Percentiles rank a stretch among this genome's conserved stretches.
Conservation (phyloP, 1,140 invertebrate genomes). For the Drosophila pseudoananassae region DNA sequence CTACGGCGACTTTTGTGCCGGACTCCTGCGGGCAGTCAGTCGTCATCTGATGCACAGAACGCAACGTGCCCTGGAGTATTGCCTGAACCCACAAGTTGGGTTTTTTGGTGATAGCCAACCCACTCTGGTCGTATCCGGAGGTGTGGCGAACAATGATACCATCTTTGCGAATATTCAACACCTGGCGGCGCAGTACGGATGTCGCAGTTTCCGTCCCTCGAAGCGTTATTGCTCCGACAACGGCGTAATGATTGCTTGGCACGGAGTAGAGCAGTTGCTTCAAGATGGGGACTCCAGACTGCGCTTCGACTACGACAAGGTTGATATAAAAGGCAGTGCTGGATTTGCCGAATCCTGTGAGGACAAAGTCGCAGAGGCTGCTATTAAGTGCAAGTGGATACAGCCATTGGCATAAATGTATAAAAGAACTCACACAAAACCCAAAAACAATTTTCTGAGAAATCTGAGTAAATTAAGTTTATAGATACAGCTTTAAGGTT, state of each 20-base stretch:
- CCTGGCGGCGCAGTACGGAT: constrained; percentile 88
- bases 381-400: constrained; percentile 87
- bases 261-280: constrained; percentile 92
- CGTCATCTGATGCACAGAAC: constrained; percentile 92
- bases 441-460: neutral
- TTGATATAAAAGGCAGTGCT: constrained; percentile 84
- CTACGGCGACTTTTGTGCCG: constrained; percentile 94
- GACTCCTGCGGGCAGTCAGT: constrained; percentile 90
- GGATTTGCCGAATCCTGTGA: constrained; percentile 86
- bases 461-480: neutral
- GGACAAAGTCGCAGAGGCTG: constrained; percentile 85
- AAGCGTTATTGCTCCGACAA: constrained; percentile 97
- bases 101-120: constrained; percentile 85
- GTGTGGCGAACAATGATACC: constrained; percentile 96
- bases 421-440: neutral
- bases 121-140: constrained; percentile 94
- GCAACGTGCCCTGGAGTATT: constrained; percentile 92
- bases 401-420: constrained; percentile 35
- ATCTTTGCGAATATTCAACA: constrained; percentile 89
- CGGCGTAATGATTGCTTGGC: constrained; percentile 99
- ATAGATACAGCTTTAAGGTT: neutral
- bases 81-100: constrained; percentile 85
- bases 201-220: constrained; percentile 90
- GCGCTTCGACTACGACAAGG: constrained; percentile 84
- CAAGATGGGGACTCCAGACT: constrained; percentile 84